Evolutionary conservation across 2,797 vertebrate species (phyloP).

Genomic region (Calcarius lapponicus): DNA sequence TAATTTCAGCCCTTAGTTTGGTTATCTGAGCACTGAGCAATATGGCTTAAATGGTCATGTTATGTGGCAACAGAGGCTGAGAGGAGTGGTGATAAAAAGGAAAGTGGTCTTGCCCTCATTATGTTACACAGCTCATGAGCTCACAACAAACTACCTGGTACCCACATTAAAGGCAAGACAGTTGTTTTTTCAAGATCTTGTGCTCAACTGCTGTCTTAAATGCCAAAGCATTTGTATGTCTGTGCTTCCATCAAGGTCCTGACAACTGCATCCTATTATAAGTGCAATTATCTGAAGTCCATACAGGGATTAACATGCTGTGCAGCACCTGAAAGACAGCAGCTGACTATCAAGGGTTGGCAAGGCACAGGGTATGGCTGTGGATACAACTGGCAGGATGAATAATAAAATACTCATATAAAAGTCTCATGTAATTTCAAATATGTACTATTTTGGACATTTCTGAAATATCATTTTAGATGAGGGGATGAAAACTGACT

Average conservation of each 20-base stretch:
- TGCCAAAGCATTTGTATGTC: neutral
- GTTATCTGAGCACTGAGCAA: neutral
- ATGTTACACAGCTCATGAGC: neutral
- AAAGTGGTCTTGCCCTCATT: neutral
- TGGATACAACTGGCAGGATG: neutral
- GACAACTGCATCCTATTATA: neutral
- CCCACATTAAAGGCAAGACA: neutral
- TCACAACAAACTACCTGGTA: neutral
- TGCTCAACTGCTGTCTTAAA: neutral
- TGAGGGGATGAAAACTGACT: neutral
- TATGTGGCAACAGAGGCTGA: neutral
- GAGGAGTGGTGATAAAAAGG: neutral
- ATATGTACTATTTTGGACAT: neutral
- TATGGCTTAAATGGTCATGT: neutral
- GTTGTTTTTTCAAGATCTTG: neutral
- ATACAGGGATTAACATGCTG: neutral
- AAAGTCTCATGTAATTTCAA: neutral
- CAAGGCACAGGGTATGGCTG: neutral
- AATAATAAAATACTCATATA: neutral
- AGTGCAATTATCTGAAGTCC: neutral
- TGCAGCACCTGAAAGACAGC: neutral
- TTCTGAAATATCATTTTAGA: neutral
- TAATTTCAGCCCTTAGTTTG: neutral
- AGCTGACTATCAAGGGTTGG: neutral
- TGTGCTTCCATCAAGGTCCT: neutral